Conservation (phyloP, 2,797 vertebrate genomes). For the Coregonus suidteri region DNA sequence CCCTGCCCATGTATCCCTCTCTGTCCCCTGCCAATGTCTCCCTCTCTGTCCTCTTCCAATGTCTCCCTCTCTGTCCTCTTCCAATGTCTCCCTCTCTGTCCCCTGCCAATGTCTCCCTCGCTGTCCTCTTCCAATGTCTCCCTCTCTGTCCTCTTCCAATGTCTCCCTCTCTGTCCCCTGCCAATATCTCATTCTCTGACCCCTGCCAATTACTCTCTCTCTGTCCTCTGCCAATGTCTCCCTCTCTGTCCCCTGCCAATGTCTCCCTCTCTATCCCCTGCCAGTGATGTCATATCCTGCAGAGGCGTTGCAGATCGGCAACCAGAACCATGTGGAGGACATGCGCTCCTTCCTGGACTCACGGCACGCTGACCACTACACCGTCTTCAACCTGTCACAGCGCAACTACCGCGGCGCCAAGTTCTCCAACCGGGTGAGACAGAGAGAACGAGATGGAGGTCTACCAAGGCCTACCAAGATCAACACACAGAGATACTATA, state of each 20-base stretch:
- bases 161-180: too few relatives aligned
- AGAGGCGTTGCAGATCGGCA: slow-evolving; percentile 92
- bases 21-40: too few relatives aligned
- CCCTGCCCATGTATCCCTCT: slow-evolving; percentile 70
- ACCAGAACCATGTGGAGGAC: slow-evolving; percentile 97
- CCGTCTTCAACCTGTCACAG: slow-evolving; percentile 96
- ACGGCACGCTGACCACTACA: slow-evolving; percentile 96
- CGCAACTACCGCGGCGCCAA: slow-evolving; percentile 97
- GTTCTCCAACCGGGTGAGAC: slow-evolving; percentile 95
- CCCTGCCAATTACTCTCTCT: too few relatives aligned
- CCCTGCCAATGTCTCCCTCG: too few relatives aligned
- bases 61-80: too few relatives aligned
- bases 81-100: too few relatives aligned
- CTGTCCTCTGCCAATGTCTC: neutral
- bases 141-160: too few relatives aligned
- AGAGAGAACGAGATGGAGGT: neutral
- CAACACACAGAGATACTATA: too few relatives aligned
- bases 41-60: too few relatives aligned
- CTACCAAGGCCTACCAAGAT: too few relatives aligned
- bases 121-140: too few relatives aligned
- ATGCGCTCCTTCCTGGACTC: slow-evolving; percentile 95
- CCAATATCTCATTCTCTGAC: too few relatives aligned
- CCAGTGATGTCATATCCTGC: slow-evolving; percentile 97
- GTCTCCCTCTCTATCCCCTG: slow-evolving; percentile 12
- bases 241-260: neutral